phyloP scores from a whole-genome alignment of 2,888 invertebrate genomes.

The Laspeyria flexula region DNA sequence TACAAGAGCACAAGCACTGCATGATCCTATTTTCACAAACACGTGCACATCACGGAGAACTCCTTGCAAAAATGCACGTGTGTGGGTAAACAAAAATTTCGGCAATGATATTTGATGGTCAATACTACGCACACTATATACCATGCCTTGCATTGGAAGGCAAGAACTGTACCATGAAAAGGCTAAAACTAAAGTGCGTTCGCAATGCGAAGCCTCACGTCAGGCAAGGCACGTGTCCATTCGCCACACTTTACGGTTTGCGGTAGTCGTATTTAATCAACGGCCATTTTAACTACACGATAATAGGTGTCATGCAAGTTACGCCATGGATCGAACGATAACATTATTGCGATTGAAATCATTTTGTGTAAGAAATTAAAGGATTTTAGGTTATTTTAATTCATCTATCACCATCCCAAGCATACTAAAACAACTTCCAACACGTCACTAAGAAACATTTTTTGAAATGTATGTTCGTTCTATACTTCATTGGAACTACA shows the following conservation, averaged over 20 bases:
- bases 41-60: neutral
- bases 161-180: neutral
- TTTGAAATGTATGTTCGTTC: too few species aligned
- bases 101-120: neutral
- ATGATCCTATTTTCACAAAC: neutral
- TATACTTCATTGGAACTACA: too few species aligned
- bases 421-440: neutral
- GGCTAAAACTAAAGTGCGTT: neutral
- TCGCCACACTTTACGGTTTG: constrained; percentile 60
- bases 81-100: neutral
- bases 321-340: constrained; percentile 45
- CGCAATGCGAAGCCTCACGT: neutral
- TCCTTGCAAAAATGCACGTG: neutral
- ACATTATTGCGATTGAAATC: constrained; percentile 39
- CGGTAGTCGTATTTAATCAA: constrained; percentile 66
- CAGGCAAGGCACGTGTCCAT: constrained; percentile 58
- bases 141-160: neutral
- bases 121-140: neutral
- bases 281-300: constrained; percentile 70
- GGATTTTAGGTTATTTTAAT: neutral
- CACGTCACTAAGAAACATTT: too few species aligned
- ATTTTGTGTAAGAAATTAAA: constrained; percentile 22
- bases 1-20: neutral
- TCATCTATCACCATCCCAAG: neutral
- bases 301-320: constrained; percentile 65